These are phyloP conservation scores for Saccopteryx leptura DNA, from an alignment of 2,113 vertebrate genomes.

Conservation along the genomic window DNA sequence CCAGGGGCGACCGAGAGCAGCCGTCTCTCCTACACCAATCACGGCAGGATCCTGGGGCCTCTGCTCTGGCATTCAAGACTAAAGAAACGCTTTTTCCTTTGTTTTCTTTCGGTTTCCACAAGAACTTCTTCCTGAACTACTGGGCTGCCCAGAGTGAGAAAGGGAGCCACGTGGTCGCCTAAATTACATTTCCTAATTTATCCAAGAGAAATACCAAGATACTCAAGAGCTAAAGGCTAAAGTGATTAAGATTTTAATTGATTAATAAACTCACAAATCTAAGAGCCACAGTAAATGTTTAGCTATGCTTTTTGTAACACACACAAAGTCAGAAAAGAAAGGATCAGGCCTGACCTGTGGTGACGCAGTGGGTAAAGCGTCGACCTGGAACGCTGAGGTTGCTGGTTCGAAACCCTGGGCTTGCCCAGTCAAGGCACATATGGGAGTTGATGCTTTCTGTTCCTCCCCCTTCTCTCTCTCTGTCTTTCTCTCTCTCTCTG, in stretches of 20 bases:
- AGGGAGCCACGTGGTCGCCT: neutral
- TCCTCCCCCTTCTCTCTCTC: no score
- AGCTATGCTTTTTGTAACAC: neutral
- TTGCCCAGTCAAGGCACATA: no score
- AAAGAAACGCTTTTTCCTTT: neutral
- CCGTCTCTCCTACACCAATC: slow-evolving; percentile 67
- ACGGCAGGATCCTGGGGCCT: slow-evolving; percentile 55
- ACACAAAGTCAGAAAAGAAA: neutral
- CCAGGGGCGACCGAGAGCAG: slow-evolving; percentile 41
- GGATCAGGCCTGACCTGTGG: no score
- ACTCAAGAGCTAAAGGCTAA: slow-evolving; percentile 34
- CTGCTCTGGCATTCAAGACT: slow-evolving; percentile 27
- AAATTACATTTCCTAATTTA: slow-evolving; percentile 58
- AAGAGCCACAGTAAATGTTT: neutral
- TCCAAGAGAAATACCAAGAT: slow-evolving; percentile 18
- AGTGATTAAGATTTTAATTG: slow-evolving; percentile 39
- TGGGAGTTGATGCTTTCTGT: no score
- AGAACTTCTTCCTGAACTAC: slow-evolving; percentile 8
- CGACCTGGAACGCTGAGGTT: no score
- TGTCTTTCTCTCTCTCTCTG: no score
- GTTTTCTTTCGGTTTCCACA: slow-evolving; percentile 46
- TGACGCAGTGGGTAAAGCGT: no score
- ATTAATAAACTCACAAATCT: neutral
- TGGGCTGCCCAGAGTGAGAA: neutral
- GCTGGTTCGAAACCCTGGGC: no score